phyloP scores from a whole-genome alignment of 1,140 invertebrate species.

The Ips typographus region DNA sequence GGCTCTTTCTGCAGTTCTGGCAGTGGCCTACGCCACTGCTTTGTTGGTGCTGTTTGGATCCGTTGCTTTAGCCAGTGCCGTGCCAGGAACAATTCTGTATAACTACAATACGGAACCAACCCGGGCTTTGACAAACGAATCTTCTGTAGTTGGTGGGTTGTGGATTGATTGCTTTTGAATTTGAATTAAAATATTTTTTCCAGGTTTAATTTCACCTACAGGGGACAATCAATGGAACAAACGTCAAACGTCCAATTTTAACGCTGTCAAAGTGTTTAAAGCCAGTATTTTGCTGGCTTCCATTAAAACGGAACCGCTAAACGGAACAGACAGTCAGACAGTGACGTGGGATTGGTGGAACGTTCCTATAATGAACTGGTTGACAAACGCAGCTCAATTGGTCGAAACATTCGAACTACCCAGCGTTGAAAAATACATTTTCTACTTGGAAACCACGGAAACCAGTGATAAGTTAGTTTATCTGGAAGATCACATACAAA shows the following conservation, averaged over 20 bases:
- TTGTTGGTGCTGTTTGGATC: constrained; percentile 72
- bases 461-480: constrained; percentile 41
- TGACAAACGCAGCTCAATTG: constrained; percentile 50
- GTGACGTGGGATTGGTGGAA: constrained; percentile 56
- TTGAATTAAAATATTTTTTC: too few species aligned
- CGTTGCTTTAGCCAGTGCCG: constrained; percentile 62
- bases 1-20: constrained; percentile 65
- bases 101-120: too few species aligned
- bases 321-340: constrained; percentile 19
- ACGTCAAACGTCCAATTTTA: constrained; percentile 1
- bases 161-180: too few species aligned
- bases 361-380: constrained; percentile 54
- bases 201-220: too few species aligned
- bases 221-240: neutral
- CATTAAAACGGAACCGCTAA: constrained; percentile 35
- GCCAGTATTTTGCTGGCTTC: constrained; percentile 48
- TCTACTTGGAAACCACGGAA: constrained; percentile 42
- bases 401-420: constrained; percentile 34
- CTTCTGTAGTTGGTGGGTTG: too few species aligned
- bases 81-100: constrained; percentile 55
- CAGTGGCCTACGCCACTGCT: constrained; percentile 71
- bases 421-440: constrained; percentile 16
- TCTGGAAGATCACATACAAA: constrained; percentile 47
- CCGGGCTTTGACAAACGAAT: too few species aligned
- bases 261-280: constrained; percentile 43